Evolutionary conservation across 2,797 vertebrate species (phyloP).

Genomic region (Borostomias antarcticus): DNA sequence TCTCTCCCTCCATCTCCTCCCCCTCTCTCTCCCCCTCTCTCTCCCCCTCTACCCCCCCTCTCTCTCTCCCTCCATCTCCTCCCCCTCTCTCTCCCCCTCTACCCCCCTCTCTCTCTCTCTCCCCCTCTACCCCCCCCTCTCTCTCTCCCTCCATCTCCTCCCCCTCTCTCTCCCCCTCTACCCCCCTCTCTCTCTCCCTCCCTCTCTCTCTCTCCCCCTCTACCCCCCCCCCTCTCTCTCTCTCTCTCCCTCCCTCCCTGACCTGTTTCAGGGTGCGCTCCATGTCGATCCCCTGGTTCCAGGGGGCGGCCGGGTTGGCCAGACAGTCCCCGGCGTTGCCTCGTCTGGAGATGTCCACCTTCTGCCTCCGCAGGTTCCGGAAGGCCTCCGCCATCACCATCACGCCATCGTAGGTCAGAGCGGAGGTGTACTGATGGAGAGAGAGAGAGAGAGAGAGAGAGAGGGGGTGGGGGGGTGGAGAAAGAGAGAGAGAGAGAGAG

Average conservation of each 20-base stretch:
- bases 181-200: constrained; percentile 7
- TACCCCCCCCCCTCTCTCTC: no score
- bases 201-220: constrained; percentile 9
- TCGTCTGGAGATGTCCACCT: constrained; percentile 92
- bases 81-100: constrained; percentile 18
- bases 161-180: constrained; percentile 1
- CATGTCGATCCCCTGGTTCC: constrained; percentile 96
- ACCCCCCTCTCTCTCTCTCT: no score
- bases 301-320: constrained; percentile 92
- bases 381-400: constrained; percentile 98
- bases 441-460: constrained; percentile 21
- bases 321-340: constrained; percentile 94
- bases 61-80: no score
- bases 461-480: neutral
- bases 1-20: no score
- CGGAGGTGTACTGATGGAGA: constrained; percentile 26
- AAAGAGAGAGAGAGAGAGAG: no score
- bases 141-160: constrained; percentile 18
- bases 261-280: constrained; percentile 95
- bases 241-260: no score
- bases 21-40: no score
- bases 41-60: no score
- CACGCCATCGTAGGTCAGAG: constrained; percentile 90
- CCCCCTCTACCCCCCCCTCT: no score
- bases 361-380: constrained; percentile 89